These are phyloP conservation scores for Budorcas taxicolor DNA, from an alignment of 2,113 vertebrate species.

Conservation along the genomic window DNA sequence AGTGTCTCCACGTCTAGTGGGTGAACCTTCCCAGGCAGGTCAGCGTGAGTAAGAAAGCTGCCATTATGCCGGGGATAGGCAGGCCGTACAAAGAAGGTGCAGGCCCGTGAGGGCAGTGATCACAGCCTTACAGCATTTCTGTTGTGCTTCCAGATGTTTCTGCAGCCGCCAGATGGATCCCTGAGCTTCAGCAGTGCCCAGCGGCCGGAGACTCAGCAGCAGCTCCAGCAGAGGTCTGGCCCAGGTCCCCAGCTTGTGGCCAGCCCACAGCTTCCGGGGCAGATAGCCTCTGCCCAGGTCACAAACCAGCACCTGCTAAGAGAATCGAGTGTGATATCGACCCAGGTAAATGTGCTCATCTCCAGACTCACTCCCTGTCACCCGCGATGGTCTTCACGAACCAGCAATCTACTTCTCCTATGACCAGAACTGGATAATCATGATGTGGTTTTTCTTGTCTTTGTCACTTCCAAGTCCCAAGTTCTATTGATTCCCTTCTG, in stretches of 20 bases:
- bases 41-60: not conserved
- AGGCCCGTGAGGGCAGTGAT: too few species aligned
- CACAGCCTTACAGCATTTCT: not conserved
- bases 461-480: not conserved
- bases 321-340: slow-evolving; percentile 65
- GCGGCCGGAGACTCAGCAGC: slow-evolving; percentile 69
- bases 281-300: slow-evolving; percentile 71
- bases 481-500: not conserved
- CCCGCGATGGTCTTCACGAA: not conserved
- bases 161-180: slow-evolving; percentile 77
- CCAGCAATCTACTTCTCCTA: not conserved
- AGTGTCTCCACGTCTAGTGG: accelerated
- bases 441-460: not conserved
- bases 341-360: slow-evolving; percentile 70
- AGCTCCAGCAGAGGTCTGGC: slow-evolving; percentile 72
- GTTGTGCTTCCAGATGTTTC: slow-evolving; percentile 78
- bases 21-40: not conserved
- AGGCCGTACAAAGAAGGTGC: not conserved
- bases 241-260: slow-evolving; percentile 67
- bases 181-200: slow-evolving; percentile 77
- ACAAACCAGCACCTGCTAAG: slow-evolving; percentile 75
- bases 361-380: not conserved
- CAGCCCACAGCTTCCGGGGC: slow-evolving; percentile 74
- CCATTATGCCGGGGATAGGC: accelerated
- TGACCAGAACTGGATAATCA: not conserved